phyloP scores from a whole-genome alignment of 2,797 vertebrate species.

The Mastacembelus armatus region DNA sequence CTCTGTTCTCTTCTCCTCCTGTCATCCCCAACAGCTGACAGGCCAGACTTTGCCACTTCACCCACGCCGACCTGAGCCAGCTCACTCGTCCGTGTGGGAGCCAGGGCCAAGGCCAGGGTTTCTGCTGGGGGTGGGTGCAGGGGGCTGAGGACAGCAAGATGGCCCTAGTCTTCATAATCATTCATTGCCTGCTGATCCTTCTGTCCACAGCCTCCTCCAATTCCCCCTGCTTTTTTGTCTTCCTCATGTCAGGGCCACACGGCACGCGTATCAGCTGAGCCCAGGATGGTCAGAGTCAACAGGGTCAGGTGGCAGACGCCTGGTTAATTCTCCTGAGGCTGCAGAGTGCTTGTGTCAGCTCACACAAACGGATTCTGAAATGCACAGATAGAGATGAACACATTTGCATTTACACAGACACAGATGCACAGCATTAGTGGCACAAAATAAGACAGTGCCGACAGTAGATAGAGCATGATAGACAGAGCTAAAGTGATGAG shows the following conservation, averaged over 20 bases:
- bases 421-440: slow-evolving; percentile 25
- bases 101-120: slow-evolving; percentile 76
- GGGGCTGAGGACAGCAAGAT: slow-evolving; percentile 69
- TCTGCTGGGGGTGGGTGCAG: slow-evolving; percentile 14
- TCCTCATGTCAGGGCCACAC: slow-evolving; percentile 71
- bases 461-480: slow-evolving; percentile 13
- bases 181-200: slow-evolving; percentile 83
- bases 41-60: slow-evolving; percentile 76
- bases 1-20: slow-evolving; percentile 42
- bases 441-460: background rate
- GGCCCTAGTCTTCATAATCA: slow-evolving; percentile 81
- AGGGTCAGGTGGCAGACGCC: slow-evolving; percentile 85
- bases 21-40: slow-evolving; percentile 74
- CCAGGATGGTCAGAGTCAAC: slow-evolving; percentile 76
- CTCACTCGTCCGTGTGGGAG: slow-evolving; percentile 67
- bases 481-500: slow-evolving; percentile 29
- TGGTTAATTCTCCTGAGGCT: slow-evolving; percentile 83
- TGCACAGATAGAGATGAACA: slow-evolving; percentile 26
- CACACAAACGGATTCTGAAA: slow-evolving; percentile 45
- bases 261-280: slow-evolving; percentile 82
- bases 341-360: slow-evolving; percentile 55
- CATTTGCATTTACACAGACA: background rate
- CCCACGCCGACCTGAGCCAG: slow-evolving; percentile 68
- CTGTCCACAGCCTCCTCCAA: slow-evolving; percentile 74
- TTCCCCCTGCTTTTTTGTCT: slow-evolving; percentile 72